phyloP scores from a whole-genome alignment of 2,888 invertebrate species.

The Eilema caniola region DNA sequence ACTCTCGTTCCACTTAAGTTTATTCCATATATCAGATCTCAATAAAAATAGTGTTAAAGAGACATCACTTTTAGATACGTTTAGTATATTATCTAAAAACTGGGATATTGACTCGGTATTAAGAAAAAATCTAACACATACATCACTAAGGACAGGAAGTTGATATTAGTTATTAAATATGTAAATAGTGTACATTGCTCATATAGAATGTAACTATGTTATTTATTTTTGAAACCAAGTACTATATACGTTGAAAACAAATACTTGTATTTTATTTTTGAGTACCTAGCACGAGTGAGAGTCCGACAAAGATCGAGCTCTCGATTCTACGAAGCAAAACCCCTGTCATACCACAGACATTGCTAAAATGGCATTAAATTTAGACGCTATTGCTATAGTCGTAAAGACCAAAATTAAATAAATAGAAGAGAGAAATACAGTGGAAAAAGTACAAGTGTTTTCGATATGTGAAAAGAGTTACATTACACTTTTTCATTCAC shows the following conservation, averaged over 20 bases:
- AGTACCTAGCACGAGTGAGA: too few species aligned
- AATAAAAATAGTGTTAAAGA: constrained; percentile 61
- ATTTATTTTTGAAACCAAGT: constrained; percentile 76
- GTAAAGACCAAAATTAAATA: too few species aligned
- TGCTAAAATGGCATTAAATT: too few species aligned
- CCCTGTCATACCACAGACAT: too few species aligned
- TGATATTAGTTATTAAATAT: constrained; percentile 61
- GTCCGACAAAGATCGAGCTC: too few species aligned
- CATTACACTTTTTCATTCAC: too few species aligned
- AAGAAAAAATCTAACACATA: constrained; percentile 61
- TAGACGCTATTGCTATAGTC: too few species aligned
- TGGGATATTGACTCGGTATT: constrained; percentile 75
- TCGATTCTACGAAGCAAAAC: too few species aligned
- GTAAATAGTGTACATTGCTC: constrained; percentile 84
- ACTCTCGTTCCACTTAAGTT: constrained; percentile 72
- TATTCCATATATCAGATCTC: constrained; percentile 73
- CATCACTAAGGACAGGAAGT: constrained; percentile 50
- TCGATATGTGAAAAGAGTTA: too few species aligned
- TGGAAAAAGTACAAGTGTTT: too few species aligned
- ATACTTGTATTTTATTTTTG: constrained; percentile 5
- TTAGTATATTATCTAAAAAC: constrained; percentile 65
- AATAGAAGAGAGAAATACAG: too few species aligned
- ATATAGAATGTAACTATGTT: constrained; percentile 69
- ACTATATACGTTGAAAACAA: constrained; percentile 71
- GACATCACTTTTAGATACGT: constrained; percentile 60